Evolutionary conservation across 2,113 vertebrate species (phyloP).

Genomic region (Microcebus ravelobensis): DNA sequence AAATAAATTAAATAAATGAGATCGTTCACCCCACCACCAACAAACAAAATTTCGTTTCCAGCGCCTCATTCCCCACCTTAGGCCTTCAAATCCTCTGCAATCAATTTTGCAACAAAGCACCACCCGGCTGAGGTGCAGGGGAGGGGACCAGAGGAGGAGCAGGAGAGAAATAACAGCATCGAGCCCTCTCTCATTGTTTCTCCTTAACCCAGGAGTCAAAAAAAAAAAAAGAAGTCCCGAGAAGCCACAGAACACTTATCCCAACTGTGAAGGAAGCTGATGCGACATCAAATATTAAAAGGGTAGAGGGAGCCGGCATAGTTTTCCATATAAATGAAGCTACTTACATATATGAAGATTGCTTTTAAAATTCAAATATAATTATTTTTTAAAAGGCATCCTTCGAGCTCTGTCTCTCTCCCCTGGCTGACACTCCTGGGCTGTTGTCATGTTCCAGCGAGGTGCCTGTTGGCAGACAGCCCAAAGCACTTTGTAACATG

Average conservation of each 20-base stretch:
- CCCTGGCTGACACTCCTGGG: slow-evolving; percentile 47
- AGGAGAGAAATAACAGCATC: neutral
- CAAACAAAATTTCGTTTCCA: neutral
- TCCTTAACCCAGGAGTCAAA: neutral
- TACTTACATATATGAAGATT: slow-evolving; percentile 70
- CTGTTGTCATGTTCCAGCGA: slow-evolving; percentile 66
- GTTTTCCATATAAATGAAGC: slow-evolving; percentile 79
- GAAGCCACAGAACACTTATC: neutral
- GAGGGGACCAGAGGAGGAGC: neutral
- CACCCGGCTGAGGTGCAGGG: neutral
- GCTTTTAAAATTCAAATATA: slow-evolving; percentile 78
- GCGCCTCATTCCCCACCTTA: neutral
- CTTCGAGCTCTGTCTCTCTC: slow-evolving; percentile 26
- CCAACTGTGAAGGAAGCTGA: slow-evolving; percentile 3
- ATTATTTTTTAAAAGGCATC: slow-evolving; percentile 76
- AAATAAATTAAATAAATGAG: neutral
- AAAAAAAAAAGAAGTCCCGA: neutral
- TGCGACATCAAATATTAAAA: slow-evolving; percentile 67
- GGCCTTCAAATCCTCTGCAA: neutral
- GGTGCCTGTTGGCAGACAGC: slow-evolving; percentile 74
- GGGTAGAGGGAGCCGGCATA: slow-evolving; percentile 42
- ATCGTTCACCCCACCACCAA: neutral
- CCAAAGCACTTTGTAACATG: slow-evolving; percentile 77
- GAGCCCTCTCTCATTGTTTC: neutral
- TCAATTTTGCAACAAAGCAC: neutral